Evolutionary conservation across 2,113 vertebrate species (phyloP), one percentile per base, ranked within the genome.

Genomic region (Saimiri boliviensis): DNA sequence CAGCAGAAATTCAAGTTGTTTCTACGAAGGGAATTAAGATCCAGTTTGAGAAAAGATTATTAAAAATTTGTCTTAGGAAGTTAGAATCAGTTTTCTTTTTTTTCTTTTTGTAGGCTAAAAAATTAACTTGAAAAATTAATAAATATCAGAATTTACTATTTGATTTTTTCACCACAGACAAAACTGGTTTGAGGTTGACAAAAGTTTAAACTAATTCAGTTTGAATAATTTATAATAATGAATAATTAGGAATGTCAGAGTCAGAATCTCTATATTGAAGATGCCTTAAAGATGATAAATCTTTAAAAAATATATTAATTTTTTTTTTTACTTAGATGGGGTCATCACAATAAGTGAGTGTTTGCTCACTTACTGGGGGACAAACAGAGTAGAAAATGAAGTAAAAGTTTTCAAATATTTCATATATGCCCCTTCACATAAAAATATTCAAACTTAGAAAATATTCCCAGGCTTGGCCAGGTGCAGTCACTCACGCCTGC

Each of bases 1-100:
- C 93, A 47, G 12, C 47, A 19, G 56, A 95, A 84, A 91, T 71
- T 63, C 12, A 94, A 91, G 71, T 70, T 74, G 19, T 95, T 97
- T 94, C n/a, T 70, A 91, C 81, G 25, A 58, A 77, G 35, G 30
- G 14, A 82, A 71, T 20, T 93, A 86, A 32, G 49, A 12, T 76
- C 76, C n/a, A 92, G n/a, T 63, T 84, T 84, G n/a, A 87, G 20
- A 45, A 76, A 73, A 84, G 2, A 79, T 77, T 14, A 35, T 17
- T 63, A 37, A 47, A 83, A 56, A 3, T 49, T 89, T 94, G 25
- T 71, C 81, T 90, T 76, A 37, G n/a, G n/a, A 63, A 83, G 3
- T 83, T 85, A 96, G 83, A 74, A 68, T 68, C 1, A 52, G 68
- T 94, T 88, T 86, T 37, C 17, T 76, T 71, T 93, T 45, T 54